Conservation (phyloP, 2,888 invertebrate genomes). For the Trachelus troglodyta region DNA sequence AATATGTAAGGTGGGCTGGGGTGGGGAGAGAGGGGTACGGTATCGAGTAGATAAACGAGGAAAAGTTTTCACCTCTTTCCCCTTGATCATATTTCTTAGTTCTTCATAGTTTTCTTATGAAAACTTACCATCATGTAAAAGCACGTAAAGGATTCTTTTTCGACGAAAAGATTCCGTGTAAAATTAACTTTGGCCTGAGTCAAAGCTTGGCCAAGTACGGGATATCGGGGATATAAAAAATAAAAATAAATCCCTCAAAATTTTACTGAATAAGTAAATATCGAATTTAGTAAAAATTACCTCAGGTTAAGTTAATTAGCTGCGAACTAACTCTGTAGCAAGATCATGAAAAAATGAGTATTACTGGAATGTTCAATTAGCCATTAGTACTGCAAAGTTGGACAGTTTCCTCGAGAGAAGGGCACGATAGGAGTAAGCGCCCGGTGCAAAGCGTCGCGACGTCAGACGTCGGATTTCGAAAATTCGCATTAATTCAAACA, state of each 20-base stretch:
- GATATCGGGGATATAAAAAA: background rate
- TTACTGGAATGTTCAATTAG: background rate
- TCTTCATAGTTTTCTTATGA: background rate
- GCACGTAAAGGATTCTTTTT: background rate
- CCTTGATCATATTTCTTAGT: background rate
- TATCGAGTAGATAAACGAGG: conserved; percentile 9
- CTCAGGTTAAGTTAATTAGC: background rate
- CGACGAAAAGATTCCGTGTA: background rate
- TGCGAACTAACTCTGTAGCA: background rate
- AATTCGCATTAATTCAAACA: background rate
- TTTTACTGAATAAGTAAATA: too few species aligned
- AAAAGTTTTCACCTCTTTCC: conserved; percentile 17
- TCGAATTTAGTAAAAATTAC: background rate
- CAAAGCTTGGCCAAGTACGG: background rate
- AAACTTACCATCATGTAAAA: background rate
- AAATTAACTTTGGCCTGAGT: background rate
- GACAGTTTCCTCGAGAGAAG: background rate
- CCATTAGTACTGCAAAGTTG: background rate
- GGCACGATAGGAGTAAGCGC: background rate
- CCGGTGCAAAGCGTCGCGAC: background rate
- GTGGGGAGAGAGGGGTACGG: too few species aligned
- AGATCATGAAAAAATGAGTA: background rate
- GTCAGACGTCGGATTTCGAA: background rate
- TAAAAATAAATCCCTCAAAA: too few species aligned
- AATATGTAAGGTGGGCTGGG: background rate